Base-by-base conservation (phyloP, 1,140 invertebrate genomes). In the Caenorhabditis remanei region DNA sequence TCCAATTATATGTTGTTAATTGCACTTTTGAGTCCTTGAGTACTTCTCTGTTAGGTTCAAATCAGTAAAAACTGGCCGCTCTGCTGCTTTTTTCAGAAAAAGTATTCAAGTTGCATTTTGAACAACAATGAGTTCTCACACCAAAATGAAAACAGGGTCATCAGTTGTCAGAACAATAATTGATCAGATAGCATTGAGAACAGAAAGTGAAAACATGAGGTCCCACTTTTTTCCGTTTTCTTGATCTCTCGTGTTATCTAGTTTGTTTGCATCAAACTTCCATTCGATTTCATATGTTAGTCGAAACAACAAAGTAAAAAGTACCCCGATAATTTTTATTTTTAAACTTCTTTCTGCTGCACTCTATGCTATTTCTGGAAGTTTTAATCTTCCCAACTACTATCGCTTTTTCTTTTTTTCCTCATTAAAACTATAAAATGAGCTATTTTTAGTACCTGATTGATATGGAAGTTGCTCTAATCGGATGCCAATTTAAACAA, bases 101-200 rank as follows among this genome's bases (percentile, higher is more conserved):
- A 32, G 1, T 0, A 1, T 32, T 32, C 32, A 0, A 32, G 32
- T 32, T 32, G 32, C 32, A 32, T 32, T 32, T 32, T 2, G 2
- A 32, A 32, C 32, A 2, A 2, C 32, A 32, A 32, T 32, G 32
- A 32, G 32, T 58, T 58, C n/a, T 58, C 3, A n/a, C 56, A 8
- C n/a, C 14, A 58, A 16, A 58, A 58, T n/a, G n/a, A 21, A 58
- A n/a, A 58, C 1, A 19, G 19, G n/a, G n/a, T 58, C 56, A 63
- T 32, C 61, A n/a, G 55, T 63, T 63, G 61, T 4, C 24, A 63
- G 21, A 40, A 63, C 21, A 63, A 63, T 63, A 63, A 63, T 63
- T 63, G 61, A 63, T 63, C 32, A 40, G 61, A 8, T n/a, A 19
- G 16, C 56, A 58, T 21, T 63, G 61, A 63, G 5, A 1, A 11